Percentiles rank a stretch among this genome's conserved stretches.
phyloP scores from a whole-genome alignment of 1,140 invertebrate genomes.

The Scaptomyza pallida region DNA sequence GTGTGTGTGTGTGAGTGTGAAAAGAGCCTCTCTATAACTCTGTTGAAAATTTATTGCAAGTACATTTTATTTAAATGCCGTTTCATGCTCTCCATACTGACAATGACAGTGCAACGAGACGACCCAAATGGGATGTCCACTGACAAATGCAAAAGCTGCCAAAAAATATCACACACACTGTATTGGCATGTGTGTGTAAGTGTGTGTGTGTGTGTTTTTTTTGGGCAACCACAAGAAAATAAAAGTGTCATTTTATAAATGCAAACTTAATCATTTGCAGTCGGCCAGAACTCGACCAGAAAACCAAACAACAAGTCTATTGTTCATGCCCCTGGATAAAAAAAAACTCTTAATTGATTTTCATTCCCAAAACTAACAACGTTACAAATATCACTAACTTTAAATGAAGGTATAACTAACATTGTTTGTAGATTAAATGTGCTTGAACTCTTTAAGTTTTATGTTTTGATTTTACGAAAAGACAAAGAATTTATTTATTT shows the following conservation, averaged over 20 bases:
- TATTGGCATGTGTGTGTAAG: conserved; percentile 30
- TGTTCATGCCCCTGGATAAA: conserved; percentile 4
- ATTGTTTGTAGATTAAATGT: not conserved
- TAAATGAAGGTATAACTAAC: not conserved
- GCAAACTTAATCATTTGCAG: conserved; percentile 73
- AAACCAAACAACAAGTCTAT: conserved; percentile 50
- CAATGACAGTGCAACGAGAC: conserved; percentile 49
- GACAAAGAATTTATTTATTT: too few species aligned
- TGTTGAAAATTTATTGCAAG: conserved; percentile 70
- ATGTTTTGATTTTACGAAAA: not conserved
- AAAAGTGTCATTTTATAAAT: conserved; percentile 68
- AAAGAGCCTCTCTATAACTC: conserved; percentile 48
- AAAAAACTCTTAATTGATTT: conserved; percentile 42
- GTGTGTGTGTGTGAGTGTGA: conserved; percentile 28
- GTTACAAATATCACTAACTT: conserved; percentile 9
- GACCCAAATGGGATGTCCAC: not conserved
- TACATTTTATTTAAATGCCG: conserved; percentile 78
- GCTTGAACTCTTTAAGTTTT: not conserved
- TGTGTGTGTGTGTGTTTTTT: conserved; percentile 6
- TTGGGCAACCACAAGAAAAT: conserved; percentile 62
- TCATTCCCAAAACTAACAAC: conserved; percentile 21
- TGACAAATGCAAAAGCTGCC: conserved; percentile 45
- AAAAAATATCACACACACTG: conserved; percentile 44
- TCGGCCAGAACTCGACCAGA: conserved; percentile 39
- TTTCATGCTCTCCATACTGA: conserved; percentile 44